Evolutionary conservation across 1,140 invertebrate genomes (phyloP).

Genomic region (Papilio helenus): DNA sequence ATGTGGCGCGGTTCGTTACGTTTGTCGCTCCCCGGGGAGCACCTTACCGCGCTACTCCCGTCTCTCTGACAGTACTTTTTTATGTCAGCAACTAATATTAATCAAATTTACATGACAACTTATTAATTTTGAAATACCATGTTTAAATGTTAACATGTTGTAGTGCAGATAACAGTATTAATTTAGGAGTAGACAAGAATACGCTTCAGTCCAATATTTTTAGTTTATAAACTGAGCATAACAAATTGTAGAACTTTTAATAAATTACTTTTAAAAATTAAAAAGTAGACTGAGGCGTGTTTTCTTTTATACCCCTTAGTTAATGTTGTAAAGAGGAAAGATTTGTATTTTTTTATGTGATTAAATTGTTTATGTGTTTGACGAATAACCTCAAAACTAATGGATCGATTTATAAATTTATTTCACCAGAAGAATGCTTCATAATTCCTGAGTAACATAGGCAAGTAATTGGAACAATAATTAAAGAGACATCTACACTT

Average conservation of each 20-base stretch:
- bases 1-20: slow-evolving; percentile 71
- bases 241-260: no score
- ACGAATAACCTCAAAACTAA: background rate
- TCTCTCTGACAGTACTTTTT: slow-evolving; percentile 63
- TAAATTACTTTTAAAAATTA: no score
- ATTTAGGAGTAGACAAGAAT: no score
- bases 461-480: background rate
- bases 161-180: no score
- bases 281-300: no score
- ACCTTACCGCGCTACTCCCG: slow-evolving; percentile 48
- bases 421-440: background rate
- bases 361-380: background rate
- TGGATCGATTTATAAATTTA: background rate
- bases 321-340: no score
- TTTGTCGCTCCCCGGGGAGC: slow-evolving; percentile 71
- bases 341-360: background rate
- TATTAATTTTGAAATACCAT: background rate
- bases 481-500: background rate
- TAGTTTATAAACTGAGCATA: no score
- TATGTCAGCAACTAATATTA: slow-evolving; percentile 63
- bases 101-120: slow-evolving; percentile 65
- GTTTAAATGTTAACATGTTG: background rate
- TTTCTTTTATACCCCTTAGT: no score
- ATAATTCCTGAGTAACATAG: background rate
- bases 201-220: no score